Conservation (phyloP, 2,888 invertebrate species). For the Caenorhabditis angaria region DNA sequence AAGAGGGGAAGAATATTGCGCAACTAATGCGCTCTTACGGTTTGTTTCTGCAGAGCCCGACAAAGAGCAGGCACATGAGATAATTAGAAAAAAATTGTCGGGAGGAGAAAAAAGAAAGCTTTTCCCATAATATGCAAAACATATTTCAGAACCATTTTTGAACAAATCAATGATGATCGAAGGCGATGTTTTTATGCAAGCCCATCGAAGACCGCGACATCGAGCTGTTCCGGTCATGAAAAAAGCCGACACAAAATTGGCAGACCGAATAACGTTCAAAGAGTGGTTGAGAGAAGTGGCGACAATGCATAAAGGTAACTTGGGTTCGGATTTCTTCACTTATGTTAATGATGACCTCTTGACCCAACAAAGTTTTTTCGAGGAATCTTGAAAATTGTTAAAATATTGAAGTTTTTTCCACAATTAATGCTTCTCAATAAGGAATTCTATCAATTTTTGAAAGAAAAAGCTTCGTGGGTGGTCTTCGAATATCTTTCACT, state of each 20-base stretch:
- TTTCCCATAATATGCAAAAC: conserved; percentile 13
- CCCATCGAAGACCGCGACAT: conserved; percentile 57
- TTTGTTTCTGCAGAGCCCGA: too few relatives aligned
- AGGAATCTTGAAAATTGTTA: too few relatives aligned
- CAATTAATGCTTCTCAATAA: too few relatives aligned
- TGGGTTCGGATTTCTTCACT: too few relatives aligned
- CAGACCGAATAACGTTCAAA: conserved; percentile 69
- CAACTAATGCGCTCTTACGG: conserved; percentile 1
- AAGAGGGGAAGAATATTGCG: not conserved
- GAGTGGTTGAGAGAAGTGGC: conserved; percentile 70
- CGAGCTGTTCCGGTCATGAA: conserved; percentile 60
- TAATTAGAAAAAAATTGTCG: conserved; percentile 12
- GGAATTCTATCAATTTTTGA: not conserved
- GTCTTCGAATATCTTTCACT: conserved; percentile 5
- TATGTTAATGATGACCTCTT: conserved; percentile 3
- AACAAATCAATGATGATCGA: conserved; percentile 66
- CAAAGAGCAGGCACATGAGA: conserved; percentile 10
- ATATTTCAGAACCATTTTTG: conserved; percentile 58
- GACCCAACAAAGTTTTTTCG: too few relatives aligned
- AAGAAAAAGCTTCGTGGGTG: too few relatives aligned
- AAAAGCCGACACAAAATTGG: conserved; percentile 49
- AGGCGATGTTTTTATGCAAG: conserved; percentile 60
- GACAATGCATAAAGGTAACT: conserved; percentile 64
- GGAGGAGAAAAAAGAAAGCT: not conserved
- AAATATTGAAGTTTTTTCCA: too few relatives aligned